Evolutionary conservation across 2,797 vertebrate genomes (phyloP).

Genomic region (Phyllotis vaccarum): DNA sequence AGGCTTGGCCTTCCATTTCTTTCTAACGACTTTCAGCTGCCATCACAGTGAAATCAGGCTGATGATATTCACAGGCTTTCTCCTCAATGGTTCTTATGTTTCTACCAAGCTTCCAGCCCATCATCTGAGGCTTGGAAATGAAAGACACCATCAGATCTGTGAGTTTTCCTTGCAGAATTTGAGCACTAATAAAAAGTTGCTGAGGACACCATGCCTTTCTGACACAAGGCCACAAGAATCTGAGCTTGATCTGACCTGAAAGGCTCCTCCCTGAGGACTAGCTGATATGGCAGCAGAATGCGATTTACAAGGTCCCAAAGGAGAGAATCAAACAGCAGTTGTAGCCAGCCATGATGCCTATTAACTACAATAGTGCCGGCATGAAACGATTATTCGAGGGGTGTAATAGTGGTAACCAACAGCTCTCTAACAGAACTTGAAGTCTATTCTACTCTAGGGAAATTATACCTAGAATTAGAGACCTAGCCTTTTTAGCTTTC

Average conservation of each 20-base stretch:
- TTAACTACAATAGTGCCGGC: neutral
- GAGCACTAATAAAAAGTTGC: neutral
- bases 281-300: neutral
- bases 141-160: neutral
- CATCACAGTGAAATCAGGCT: neutral
- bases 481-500: neutral
- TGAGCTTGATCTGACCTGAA: neutral
- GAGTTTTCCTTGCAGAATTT: neutral
- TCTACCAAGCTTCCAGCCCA: neutral
- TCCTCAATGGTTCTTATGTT: neutral
- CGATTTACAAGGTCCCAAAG: neutral
- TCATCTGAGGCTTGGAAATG: neutral
- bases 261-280: neutral
- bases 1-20: slow-evolving; percentile 53
- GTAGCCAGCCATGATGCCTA: neutral
- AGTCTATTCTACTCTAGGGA: neutral
- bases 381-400: neutral
- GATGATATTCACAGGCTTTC: neutral
- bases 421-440: neutral
- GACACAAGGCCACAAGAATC: neutral
- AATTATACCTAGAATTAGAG: neutral
- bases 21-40: neutral
- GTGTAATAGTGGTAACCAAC: neutral
- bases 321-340: neutral
- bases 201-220: neutral